Base-by-base conservation (phyloP, 2,888 invertebrate genomes). In the Dasypogon diadema region DNA sequence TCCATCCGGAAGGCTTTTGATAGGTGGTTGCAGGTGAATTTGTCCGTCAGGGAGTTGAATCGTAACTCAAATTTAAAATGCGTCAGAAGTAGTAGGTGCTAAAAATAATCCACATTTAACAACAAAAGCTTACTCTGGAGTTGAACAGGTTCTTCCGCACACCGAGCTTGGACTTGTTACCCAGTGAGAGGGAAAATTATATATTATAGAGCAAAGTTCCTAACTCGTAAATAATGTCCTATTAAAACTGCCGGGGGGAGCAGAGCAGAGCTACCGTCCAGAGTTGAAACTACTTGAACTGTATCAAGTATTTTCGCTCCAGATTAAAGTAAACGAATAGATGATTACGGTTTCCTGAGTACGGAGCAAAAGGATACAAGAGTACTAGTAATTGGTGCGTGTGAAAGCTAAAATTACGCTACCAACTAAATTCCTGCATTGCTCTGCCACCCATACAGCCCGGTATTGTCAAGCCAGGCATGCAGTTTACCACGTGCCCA, bases 381-480 rank as follows among this genome's bases (percentile, higher is more conserved):
- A 24, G 65, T 65, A 14, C 48, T 65, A 24, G 42, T 65, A 65
- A 65, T 65, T 65, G 65, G 65, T 65, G 65, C 65, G 65, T 65
- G 26, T 37, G 65, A 48, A 65, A 65, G 48, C 65, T 65, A 46
- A 65, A 65, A 65, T 65, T 48, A 65, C 65, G 24, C 22, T 65
- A n/a, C 16, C 65, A 24, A 65, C 65, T 65, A 14, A 65, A 48
- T 65, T 48, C 24, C 46, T 16, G 42, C 14, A 65, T 65, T 65
- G 24, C 65, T 24, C n/a, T 22, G 14, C 46, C 46, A 24, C n/a
- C 65, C 65, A 48, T 65, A 16, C 26, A 65, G 48, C 26, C 14
- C n/a, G 46, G 24, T 12, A 65, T 65, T 65, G 48, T 46, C 48
- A 46, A 65, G 48, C 65, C 5, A 42, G 14, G 26, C 48, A 46